Percentiles rank a stretch among this genome's conserved stretches.
Evolutionary conservation across 2,113 vertebrate species (phyloP).

Genomic region (Neomonachus schauinslandi): DNA sequence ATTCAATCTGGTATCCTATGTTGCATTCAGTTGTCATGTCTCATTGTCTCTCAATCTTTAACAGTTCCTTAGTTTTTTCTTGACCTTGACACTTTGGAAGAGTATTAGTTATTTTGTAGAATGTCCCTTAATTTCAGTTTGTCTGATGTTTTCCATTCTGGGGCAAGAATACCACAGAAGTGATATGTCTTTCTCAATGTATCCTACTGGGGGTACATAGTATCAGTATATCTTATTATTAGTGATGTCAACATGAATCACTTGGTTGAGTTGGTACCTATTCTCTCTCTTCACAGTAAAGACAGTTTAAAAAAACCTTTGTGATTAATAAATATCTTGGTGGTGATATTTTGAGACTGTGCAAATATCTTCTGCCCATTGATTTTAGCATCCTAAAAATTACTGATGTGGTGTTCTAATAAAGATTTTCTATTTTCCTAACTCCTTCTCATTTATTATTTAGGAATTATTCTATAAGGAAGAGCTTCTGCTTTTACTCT

Average conservation of each 20-base stretch:
- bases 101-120: background rate
- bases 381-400: background rate
- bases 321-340: background rate
- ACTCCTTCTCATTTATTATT: background rate
- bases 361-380: background rate
- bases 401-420: background rate
- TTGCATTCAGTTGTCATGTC: background rate
- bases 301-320: background rate
- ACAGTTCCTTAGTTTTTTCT: background rate
- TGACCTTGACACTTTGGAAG: background rate
- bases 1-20: background rate
- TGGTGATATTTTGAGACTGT: background rate
- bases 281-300: slow-evolving; percentile 10
- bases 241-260: background rate
- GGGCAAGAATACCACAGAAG: background rate
- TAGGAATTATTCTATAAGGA: background rate
- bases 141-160: background rate
- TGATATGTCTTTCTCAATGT: background rate
- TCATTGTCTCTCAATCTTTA: background rate
- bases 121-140: background rate
- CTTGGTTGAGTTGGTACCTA: background rate
- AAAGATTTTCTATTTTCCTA: slow-evolving; percentile 28
- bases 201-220: background rate
- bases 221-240: background rate
- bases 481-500: background rate